Evolutionary conservation across 53 echinoderm and acorn worm species (phyloP).

Genomic region (Actinopyga echinites): DNA sequence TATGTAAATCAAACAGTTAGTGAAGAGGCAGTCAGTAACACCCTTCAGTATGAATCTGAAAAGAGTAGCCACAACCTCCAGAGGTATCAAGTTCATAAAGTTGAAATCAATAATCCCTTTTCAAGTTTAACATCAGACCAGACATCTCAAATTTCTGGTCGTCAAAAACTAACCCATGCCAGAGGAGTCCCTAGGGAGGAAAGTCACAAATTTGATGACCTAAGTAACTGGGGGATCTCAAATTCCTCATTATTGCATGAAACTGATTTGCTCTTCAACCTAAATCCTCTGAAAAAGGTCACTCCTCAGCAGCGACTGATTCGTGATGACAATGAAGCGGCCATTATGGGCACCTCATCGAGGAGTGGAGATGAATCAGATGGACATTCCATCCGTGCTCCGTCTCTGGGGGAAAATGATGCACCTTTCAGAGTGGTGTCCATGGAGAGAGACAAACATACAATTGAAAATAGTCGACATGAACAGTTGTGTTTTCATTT

Average conservation of each 20-base stretch:
- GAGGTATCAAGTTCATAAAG: constrained; percentile 39
- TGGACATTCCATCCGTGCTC: constrained; percentile 32
- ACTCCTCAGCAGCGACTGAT: constrained; percentile 79
- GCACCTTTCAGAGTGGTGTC: neutral
- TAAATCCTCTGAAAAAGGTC: constrained; percentile 81
- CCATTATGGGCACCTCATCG: neutral
- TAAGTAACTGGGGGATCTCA: neutral
- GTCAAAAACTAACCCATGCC: constrained; percentile 42
- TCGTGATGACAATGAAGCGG: constrained; percentile 79
- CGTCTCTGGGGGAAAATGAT: constrained; percentile 32
- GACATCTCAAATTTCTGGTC: neutral
- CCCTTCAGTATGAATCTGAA: neutral
- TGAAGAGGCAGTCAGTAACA: neutral
- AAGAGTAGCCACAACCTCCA: constrained; percentile 5
- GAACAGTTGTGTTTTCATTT: constrained; percentile 12
- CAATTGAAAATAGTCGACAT: neutral
- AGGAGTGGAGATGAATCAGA: neutral
- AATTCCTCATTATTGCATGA: neutral
- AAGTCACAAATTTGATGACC: neutral
- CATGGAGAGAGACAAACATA: constrained; percentile 12
- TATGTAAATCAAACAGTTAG: neutral
- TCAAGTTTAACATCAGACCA: neutral
- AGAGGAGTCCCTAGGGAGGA: neutral
- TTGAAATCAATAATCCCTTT: constrained; percentile 32
- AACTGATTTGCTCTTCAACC: neutral